Conservation (phyloP, 2,113 vertebrate species). For the Poicephalus meyeri region DNA sequence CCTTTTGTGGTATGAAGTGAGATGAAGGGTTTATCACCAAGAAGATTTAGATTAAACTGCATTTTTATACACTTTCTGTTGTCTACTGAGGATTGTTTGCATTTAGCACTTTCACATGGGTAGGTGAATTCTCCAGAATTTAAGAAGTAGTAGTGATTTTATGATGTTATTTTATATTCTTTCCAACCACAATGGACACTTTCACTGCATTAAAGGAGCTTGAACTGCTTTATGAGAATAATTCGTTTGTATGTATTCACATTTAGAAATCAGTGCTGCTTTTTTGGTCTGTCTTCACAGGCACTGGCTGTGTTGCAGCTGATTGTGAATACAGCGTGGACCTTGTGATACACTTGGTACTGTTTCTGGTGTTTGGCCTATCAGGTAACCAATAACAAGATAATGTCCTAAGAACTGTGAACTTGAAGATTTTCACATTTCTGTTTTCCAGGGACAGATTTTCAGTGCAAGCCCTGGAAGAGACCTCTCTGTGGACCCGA, state of each 20-base stretch:
- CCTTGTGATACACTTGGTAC: not conserved
- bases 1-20: not conserved
- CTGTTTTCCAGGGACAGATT: not conserved
- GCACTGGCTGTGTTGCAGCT: not conserved
- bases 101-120: not conserved
- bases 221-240: not conserved
- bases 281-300: not conserved
- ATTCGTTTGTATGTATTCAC: not conserved
- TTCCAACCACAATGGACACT: not conserved
- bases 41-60: conserved; percentile 15
- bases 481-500: not conserved
- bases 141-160: not conserved
- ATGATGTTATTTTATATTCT: not conserved
- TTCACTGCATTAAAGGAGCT: not conserved
- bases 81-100: conserved; percentile 30
- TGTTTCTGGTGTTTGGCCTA: not conserved
- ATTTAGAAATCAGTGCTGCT: not conserved
- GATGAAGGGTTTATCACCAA: not conserved
- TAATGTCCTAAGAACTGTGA: not conserved
- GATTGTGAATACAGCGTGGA: not conserved
- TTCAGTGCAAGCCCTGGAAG: not conserved
- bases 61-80: conserved; percentile 5
- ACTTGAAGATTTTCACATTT: not conserved
- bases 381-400: not conserved
- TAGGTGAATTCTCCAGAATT: not conserved